A percentile compares a stretch with the other conserved stretches of the same genome.
These are phyloP conservation scores for Pluvianellus socialis DNA, from an alignment of 2,113 vertebrate species.

Conservation along the genomic window DNA sequence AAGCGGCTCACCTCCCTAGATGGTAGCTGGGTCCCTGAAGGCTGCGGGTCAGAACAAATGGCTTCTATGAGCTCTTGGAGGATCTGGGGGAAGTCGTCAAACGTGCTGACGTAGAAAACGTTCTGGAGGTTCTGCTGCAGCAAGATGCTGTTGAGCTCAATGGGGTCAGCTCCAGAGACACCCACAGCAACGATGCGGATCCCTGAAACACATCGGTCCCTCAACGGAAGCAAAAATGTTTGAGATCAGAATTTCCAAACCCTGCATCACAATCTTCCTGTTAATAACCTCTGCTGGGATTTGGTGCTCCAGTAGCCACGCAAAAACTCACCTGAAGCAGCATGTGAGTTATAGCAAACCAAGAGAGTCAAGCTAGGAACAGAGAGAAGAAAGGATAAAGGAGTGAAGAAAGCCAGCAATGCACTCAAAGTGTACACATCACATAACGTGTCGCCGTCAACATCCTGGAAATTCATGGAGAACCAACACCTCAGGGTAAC, in stretches of 20 bases:
- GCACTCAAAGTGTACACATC: not conserved
- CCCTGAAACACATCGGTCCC: constrained; percentile 64
- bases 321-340: not conserved
- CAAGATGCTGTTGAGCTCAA: constrained; percentile 79
- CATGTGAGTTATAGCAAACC: not conserved
- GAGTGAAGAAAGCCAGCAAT: not conserved
- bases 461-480: not conserved
- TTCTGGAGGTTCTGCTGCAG: constrained; percentile 78
- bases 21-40: not conserved
- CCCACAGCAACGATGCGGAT: constrained; percentile 84
- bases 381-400: not conserved
- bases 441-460: fast-evolving
- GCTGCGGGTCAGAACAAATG: constrained; percentile 75
- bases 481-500: not conserved
- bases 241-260: not conserved
- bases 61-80: constrained; percentile 81
- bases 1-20: constrained; percentile 13
- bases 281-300: not conserved
- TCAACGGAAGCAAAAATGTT: not conserved
- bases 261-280: not conserved
- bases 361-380: not conserved
- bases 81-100: constrained; percentile 82
- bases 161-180: constrained; percentile 80
- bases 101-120: constrained; percentile 80
- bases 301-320: fast-evolving